A percentile compares a stretch with the other conserved stretches of the same genome.
These are phyloP conservation scores for Triplophysa tibetana DNA, from an alignment of 2,113 vertebrate genomes.

Conservation along the genomic window DNA sequence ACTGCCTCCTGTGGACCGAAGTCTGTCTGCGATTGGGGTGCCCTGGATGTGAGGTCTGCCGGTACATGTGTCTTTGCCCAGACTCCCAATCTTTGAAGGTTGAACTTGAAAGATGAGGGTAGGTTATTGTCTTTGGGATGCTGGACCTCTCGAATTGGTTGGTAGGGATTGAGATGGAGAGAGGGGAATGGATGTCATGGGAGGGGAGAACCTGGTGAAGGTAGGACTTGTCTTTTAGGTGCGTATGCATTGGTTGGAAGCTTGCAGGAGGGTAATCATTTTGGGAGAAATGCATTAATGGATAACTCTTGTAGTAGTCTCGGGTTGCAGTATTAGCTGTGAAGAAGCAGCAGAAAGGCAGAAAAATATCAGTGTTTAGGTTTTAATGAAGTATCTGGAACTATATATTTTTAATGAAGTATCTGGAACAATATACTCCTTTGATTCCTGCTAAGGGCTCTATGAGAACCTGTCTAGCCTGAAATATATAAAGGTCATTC, in stretches of 20 bases:
- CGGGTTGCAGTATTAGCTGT: constrained; percentile 73
- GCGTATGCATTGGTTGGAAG: constrained; percentile 68
- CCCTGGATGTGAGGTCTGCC: constrained; percentile 70
- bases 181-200: constrained; percentile 72
- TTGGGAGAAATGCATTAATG: constrained; percentile 74
- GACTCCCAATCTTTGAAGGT: constrained; percentile 79
- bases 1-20: constrained; percentile 71
- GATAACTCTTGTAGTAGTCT: constrained; percentile 84
- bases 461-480: constrained; percentile 23
- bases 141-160: constrained; percentile 73
- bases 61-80: constrained; percentile 61
- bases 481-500: constrained; percentile 39
- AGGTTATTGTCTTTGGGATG: constrained; percentile 70
- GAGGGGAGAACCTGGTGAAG: constrained; percentile 67
- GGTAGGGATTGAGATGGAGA: constrained; percentile 72
- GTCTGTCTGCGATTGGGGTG: constrained; percentile 66
- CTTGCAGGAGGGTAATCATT: constrained; percentile 63
- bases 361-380: not conserved
- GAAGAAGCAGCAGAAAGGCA: constrained; percentile 14
- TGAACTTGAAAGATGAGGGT: constrained; percentile 67
- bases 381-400: constrained; percentile 2
- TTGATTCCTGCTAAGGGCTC: not conserved
- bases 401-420: constrained; percentile 6
- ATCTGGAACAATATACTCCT: not conserved
- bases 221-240: constrained; percentile 73